phyloP scores from a whole-genome alignment of 2,113 vertebrate species.

The Calidris pygmaea region DNA sequence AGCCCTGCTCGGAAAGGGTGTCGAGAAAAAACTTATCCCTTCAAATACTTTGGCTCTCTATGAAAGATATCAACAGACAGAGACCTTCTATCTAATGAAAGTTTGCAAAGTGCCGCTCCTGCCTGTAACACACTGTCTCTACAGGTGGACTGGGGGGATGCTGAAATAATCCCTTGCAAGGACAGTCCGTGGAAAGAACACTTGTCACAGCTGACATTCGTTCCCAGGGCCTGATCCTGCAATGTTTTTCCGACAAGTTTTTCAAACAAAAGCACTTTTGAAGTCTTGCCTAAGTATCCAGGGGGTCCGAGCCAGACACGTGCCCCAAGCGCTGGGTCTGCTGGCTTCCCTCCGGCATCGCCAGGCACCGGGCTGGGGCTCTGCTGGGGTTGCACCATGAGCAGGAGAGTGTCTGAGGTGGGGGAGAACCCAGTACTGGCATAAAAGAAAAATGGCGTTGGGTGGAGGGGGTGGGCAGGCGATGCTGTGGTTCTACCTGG shows the following conservation, averaged over 20 bases:
- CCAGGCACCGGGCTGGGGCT: neutral
- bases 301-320: neutral
- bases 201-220: neutral
- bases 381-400: neutral
- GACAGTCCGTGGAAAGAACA: neutral
- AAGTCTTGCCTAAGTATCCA: neutral
- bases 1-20: rapidly evolving
- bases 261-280: neutral
- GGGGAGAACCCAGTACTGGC: neutral
- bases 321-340: neutral
- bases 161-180: neutral
- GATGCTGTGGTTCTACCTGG: neutral
- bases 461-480: neutral
- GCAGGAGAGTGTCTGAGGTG: neutral
- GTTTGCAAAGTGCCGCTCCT: neutral
- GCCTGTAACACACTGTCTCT: neutral
- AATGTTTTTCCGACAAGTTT: neutral
- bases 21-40: neutral
- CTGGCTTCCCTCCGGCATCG: neutral
- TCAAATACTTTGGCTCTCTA: neutral
- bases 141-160: neutral
- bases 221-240: neutral
- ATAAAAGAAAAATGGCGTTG: neutral
- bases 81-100: neutral
- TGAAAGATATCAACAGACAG: neutral